Percentiles rank a stretch among this genome's conserved stretches.
These are phyloP conservation scores for Hypotaenidia philippensis DNA, from an alignment of 2,797 vertebrate species.

Conservation along the genomic window DNA sequence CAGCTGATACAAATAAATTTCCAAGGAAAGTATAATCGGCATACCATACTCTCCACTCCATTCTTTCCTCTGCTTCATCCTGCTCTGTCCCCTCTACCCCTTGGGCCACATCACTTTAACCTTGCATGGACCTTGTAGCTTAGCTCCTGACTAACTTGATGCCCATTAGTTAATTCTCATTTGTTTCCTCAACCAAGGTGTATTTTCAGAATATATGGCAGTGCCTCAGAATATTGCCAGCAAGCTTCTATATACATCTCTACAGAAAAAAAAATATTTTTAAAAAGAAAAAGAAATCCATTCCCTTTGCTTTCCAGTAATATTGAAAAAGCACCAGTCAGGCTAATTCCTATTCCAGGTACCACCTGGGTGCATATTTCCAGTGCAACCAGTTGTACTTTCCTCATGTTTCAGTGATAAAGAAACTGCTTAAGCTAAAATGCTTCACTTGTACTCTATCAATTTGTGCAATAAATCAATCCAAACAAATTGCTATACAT, in stretches of 20 bases:
- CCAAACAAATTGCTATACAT: not conserved
- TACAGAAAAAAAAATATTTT: not conserved
- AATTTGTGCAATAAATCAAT: not conserved
- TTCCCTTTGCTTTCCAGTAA: not conserved
- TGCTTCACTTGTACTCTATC: not conserved
- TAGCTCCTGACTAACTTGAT: not conserved
- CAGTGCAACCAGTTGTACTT: not conserved
- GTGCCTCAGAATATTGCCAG: not conserved
- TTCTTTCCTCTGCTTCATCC: not conserved
- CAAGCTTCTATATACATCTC: not conserved
- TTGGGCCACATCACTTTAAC: not conserved
- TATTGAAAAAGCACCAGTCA: not conserved
- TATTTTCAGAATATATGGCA: not conserved
- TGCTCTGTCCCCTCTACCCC: not conserved
- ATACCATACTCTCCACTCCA: not conserved
- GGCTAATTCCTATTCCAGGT: not conserved
- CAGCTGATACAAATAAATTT: not conserved
- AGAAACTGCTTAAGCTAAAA: not conserved
- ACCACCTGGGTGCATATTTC: not conserved
- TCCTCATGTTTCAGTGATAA: not conserved
- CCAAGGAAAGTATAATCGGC: not conserved
- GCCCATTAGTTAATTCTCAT: not conserved
- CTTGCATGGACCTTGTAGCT: not conserved
- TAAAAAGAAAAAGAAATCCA: not conserved
- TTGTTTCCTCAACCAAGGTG: not conserved